Evolutionary conservation across 2,113 vertebrate genomes (phyloP), one percentile per base, ranked within the genome.

Genomic region (Grammomys surdaster): DNA sequence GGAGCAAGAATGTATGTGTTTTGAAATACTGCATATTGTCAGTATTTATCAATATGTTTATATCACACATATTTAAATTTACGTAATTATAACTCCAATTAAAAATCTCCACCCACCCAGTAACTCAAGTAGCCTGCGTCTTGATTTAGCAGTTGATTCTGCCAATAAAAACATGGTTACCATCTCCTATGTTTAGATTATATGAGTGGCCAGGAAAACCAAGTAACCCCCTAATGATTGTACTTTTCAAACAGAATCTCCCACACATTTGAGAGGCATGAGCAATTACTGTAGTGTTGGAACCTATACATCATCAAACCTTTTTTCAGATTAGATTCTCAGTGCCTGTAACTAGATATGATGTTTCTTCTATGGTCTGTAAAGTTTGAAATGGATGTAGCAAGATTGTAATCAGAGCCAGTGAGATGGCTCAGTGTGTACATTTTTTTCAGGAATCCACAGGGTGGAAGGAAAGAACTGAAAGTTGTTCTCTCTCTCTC

Each of bases 271-370:
- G 43, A 26, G 43, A 75, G n/a, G n/a, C 8, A 70, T 88, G 58
- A 93, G n/a, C 46, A 73, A 54, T 69, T 89, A 86, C 77, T 82
- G 1, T 20, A 67, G 13, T 46, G 63, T 88, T n/a, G 13, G 26
- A 43, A 33, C 77, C 46, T 94, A 40, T 19, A 54, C 11, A 89
- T 33, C 40, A 81, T 11, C 14, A 89, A 24, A 78, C 60, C 31
- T 91, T 96, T 93, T 70, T 93, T 94, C 2, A 89, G 58, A 73
- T 84, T 93, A 92, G 69, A 70, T 88, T 90, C 56, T 54, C 78
- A 26, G 36, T 85, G 7, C 0, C 20, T 20, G 72, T 78, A 87
- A 28, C 19, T 63, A 91, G 84, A 48, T 51, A 72, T 10, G 28
- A 7, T 0, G 33, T 67, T 3, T 89, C 40, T 80, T 90, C 70